Evolutionary conservation across 2,113 vertebrate species (phyloP), one percentile per base, ranked within the genome.

Genomic region (Ictidomys tridecemlineatus): DNA sequence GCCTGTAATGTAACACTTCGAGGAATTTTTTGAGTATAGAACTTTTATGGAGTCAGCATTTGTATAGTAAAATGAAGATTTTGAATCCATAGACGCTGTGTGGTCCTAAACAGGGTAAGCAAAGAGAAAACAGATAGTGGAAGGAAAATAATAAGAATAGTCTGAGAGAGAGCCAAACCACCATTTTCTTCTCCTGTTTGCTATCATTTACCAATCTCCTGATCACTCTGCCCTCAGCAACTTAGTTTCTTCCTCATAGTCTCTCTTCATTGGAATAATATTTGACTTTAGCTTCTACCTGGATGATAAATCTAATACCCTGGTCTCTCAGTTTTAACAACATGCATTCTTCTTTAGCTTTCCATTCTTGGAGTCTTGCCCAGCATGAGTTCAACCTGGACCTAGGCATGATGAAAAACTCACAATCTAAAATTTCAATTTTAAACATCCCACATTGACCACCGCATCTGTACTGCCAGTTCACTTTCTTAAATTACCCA

Each of bases 61-160:
- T 76, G 24, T 74, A 84, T 13, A 92, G 39, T 67, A 93, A n/a
- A 93, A 90, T 37, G 32, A n/a, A 90, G 37, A 94, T 82, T 77
- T 87, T 89, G 63, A 96, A 86, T 51, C 61, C 28, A 24, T 48
- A 14, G 3, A 63, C 18, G 26, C 37, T 13, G 67, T 90, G 37
- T 78, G 56, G 69, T 58, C 32, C 77, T 88, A 34, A 89, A 86
- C 45, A n/a, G 67, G 67, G 67, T 69, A 34, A 69, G 32, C 6
- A 28, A 69, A 69, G 28, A 39, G 48, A 14, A 76, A 22, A 42
- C 83, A 90, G 30, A 17, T 5, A 53, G 30, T 28, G 20, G 5
- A 84, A 58, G n/a, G 8, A 77, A 34, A 85, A 39, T 42, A 63
- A 12, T 24, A 45, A 14, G 39, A 16, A 20, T 72, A 28, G n/a